Conservation (phyloP, 1,140 invertebrate genomes). For the Gryllus bimaculatus region DNA sequence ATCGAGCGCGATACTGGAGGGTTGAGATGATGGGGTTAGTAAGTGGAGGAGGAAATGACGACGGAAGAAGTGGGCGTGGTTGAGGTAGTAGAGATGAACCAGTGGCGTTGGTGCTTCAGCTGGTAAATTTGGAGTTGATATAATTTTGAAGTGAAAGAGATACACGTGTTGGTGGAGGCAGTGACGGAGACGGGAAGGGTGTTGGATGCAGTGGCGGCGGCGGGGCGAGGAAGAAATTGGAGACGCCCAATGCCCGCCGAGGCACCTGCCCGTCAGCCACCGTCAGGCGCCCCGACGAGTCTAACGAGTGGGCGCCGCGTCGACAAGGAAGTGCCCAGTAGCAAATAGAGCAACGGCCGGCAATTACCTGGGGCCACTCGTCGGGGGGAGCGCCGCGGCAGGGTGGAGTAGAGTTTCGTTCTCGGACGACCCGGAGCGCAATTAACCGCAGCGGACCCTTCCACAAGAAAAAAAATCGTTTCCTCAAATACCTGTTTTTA, state of each 20-base stretch:
- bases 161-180: not conserved
- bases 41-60: too few species aligned
- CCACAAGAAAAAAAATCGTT: not conserved
- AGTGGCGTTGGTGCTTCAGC: too few species aligned
- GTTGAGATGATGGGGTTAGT: too few species aligned
- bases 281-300: not conserved
- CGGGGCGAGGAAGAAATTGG: too few species aligned
- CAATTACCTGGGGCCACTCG: not conserved
- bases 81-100: too few species aligned
- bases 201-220: too few species aligned
- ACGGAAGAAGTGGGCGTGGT: too few species aligned
- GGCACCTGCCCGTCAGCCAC: not conserved
- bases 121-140: too few species aligned
- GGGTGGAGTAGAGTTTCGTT: not conserved
- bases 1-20: too few species aligned
- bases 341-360: not conserved
- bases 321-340: not conserved
- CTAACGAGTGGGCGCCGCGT: not conserved
- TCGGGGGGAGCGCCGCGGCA: too few species aligned
- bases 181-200: not conserved
- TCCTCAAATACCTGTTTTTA: conserved; percentile 1
- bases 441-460: not conserved
- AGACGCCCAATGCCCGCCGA: too few species aligned
- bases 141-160: not conserved
- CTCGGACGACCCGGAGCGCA: not conserved